phyloP scores from a whole-genome alignment of 2,888 invertebrate species.

The Tetropium fuscum region DNA sequence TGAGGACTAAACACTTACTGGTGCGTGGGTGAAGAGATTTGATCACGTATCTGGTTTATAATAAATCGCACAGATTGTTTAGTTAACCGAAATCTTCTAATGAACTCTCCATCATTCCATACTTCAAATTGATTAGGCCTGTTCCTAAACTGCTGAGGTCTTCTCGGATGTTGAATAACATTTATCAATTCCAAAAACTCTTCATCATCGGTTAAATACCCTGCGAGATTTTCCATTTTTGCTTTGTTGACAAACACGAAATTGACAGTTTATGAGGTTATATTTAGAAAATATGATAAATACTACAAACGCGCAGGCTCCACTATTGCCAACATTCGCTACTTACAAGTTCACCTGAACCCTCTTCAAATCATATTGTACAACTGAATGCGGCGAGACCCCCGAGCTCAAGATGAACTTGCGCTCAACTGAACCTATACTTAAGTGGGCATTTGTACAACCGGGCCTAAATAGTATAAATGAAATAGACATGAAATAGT shows the following conservation, averaged over 20 bases:
- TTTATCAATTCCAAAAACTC: constrained; percentile 1
- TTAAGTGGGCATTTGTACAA: no score
- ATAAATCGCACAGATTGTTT: constrained; percentile 13
- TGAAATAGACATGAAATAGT: no score
- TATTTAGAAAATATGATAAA: no score
- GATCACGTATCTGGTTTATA: constrained; percentile 24
- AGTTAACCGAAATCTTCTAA: constrained; percentile 1
- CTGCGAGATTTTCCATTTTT: not conserved
- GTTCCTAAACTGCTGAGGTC: constrained; percentile 12
- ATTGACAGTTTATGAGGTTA: no score
- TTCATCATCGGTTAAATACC: not conserved
- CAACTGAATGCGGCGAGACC: no score
- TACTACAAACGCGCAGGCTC: no score
- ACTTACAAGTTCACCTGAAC: not conserved
- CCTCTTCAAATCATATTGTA: not conserved
- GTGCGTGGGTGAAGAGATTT: constrained; percentile 1
- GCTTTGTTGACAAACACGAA: no score
- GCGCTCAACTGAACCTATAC: no score
- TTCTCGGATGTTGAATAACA: not conserved
- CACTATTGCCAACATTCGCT: not conserved
- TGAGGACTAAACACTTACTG: not conserved
- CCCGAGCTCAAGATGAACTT: no score
- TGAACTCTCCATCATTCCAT: constrained; percentile 15
- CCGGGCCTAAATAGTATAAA: no score
- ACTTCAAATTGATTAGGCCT: constrained; percentile 17